Evolutionary conservation across 2,797 vertebrate species (phyloP).

Genomic region (Micropoecilia bifurca): DNA sequence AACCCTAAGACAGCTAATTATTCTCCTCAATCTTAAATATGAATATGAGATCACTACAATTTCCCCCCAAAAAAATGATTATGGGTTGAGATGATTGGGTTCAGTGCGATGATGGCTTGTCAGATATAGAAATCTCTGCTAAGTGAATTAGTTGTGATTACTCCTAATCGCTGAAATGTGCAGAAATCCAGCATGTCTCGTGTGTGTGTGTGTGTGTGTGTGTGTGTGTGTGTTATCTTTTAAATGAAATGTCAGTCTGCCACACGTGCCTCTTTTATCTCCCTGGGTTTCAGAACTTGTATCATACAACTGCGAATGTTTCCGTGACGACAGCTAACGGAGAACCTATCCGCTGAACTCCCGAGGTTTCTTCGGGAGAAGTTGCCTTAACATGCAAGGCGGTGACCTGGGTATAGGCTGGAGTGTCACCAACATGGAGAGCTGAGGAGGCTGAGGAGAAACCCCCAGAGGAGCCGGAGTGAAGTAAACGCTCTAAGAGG

Average conservation of each 20-base stretch:
- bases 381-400: slow-evolving; percentile 59
- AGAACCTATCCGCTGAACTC: slow-evolving; percentile 22
- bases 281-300: background rate
- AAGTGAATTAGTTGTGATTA: slow-evolving; percentile 63
- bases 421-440: slow-evolving; percentile 48
- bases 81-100: slow-evolving; percentile 45
- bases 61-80: slow-evolving; percentile 47
- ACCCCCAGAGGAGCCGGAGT: slow-evolving; percentile 37
- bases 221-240: slow-evolving; percentile 1
- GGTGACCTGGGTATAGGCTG: slow-evolving; percentile 13
- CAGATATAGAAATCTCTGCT: slow-evolving; percentile 40
- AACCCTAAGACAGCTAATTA: slow-evolving; percentile 39
- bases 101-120: slow-evolving; percentile 57
- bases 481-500: slow-evolving; percentile 35
- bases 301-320: slow-evolving; percentile 7
- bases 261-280: slow-evolving; percentile 6
- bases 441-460: slow-evolving; percentile 52
- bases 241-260: slow-evolving; percentile 13
- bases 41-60: slow-evolving; percentile 35
- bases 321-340: background rate
- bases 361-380: slow-evolving; percentile 52
- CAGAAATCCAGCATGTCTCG: background rate
- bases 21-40: slow-evolving; percentile 27
- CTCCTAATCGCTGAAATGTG: slow-evolving; percentile 44
- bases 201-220: background rate